These are phyloP conservation scores for Phyllopteryx taeniolatus DNA, from an alignment of 2,113 vertebrate species.

Conservation along the genomic window DNA sequence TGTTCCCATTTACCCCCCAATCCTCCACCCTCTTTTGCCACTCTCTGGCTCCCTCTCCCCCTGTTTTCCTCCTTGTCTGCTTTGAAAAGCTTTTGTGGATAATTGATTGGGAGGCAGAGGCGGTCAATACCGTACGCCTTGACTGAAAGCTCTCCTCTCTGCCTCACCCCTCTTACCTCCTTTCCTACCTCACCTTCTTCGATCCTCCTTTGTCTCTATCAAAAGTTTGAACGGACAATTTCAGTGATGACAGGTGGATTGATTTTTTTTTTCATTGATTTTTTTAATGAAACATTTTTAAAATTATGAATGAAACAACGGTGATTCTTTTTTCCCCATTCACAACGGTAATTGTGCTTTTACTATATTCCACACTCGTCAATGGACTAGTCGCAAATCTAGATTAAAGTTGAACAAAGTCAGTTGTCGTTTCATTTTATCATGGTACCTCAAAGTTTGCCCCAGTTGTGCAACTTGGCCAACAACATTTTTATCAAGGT, in stretches of 20 bases:
- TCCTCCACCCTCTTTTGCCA: conserved; percentile 30
- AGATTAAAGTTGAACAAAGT: too few species aligned
- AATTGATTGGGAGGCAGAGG: conserved; percentile 71
- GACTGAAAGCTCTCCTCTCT: conserved; percentile 62
- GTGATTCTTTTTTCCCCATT: neutral
- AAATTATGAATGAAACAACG: neutral
- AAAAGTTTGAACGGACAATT: conserved; percentile 32
- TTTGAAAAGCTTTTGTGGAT: conserved; percentile 75
- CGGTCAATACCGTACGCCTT: conserved; percentile 69
- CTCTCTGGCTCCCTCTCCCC: conserved; percentile 41
- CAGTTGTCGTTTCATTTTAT: neutral
- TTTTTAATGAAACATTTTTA: conserved; percentile 4
- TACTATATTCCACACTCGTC: neutral
- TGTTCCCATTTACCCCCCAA: conserved; percentile 26
- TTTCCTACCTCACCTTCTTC: conserved; percentile 23
- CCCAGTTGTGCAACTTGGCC: too few species aligned
- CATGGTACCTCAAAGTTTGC: neutral
- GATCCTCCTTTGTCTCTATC: conserved; percentile 49
- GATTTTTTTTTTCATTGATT: too few species aligned
- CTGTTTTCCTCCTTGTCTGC: conserved; percentile 57
- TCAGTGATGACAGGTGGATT: conserved; percentile 14
- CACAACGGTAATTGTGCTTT: neutral
- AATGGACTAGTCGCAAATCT: too few species aligned
- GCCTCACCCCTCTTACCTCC: conserved; percentile 40
- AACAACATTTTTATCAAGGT: too few species aligned